Conservation (phyloP, 1,140 invertebrate genomes). For the Drosophila ambigua region DNA sequence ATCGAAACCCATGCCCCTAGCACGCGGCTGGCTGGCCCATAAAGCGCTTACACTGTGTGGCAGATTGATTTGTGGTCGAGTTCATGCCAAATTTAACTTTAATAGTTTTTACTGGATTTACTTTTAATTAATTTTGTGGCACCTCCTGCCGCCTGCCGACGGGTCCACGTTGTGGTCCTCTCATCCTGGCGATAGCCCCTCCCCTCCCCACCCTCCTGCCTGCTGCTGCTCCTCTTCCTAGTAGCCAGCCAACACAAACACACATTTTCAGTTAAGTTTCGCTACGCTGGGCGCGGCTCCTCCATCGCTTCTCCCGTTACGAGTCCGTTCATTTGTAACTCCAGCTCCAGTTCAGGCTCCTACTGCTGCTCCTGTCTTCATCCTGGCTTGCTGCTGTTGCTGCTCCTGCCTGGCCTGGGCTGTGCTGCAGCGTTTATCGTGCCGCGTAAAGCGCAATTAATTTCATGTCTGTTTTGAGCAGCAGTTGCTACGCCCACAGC, state of each 20-base stretch:
- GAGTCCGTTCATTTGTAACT: conserved; percentile 75
- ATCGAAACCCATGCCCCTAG: conserved; percentile 5
- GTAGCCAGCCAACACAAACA: background rate
- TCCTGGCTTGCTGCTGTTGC: background rate
- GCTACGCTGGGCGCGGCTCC: conserved; percentile 2
- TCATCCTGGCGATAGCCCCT: too few relatives aligned
- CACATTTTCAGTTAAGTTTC: conserved; percentile 12
- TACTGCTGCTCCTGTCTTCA: conserved; percentile 5
- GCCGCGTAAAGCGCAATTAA: conserved; percentile 79
- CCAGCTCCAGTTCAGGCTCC: conserved; percentile 10
- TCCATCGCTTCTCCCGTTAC: conserved; percentile 43
- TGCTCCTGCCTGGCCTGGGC: background rate
- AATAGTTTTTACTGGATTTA: conserved; percentile 82
- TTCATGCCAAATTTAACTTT: conserved; percentile 82
- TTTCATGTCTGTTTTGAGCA: conserved; percentile 76
- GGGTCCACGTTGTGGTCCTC: background rate
- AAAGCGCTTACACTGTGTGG: conserved; percentile 73
- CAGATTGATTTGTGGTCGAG: conserved; percentile 81
- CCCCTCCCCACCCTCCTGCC: too few relatives aligned
- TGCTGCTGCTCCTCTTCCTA: background rate
- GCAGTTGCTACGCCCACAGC: conserved; percentile 54
- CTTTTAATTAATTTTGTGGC: conserved; percentile 78
- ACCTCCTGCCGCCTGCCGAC: conserved; percentile 7
- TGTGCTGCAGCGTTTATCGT: conserved; percentile 65
- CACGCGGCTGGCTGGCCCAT: conserved; percentile 28